Evolutionary conservation across 2,113 vertebrate species (phyloP).

Genomic region (Ophiodon elongatus): DNA sequence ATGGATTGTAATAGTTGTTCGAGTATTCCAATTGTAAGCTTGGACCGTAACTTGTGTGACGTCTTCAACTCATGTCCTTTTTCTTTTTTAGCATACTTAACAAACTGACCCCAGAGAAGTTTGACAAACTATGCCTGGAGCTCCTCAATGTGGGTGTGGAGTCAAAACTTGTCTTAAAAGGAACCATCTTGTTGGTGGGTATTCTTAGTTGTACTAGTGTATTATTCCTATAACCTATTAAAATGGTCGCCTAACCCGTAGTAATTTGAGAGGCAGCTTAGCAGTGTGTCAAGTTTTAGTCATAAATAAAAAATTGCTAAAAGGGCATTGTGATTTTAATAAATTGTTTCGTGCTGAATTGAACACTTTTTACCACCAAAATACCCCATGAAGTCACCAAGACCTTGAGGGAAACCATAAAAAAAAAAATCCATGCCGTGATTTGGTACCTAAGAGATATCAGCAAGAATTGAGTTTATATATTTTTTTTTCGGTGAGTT

Average conservation of each 20-base stretch:
- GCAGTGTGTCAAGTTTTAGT: no score
- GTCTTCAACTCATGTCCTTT: not conserved
- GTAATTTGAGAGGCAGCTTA: no score
- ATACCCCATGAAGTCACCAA: no score
- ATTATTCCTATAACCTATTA: not conserved
- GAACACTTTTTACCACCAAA: no score
- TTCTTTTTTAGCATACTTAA: constrained; percentile 93
- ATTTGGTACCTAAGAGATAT: no score
- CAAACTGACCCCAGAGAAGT: constrained; percentile 99
- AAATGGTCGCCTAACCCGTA: not conserved
- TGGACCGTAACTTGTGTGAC: not conserved
- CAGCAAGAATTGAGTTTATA: no score
- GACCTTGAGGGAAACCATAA: no score
- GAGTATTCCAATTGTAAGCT: not conserved
- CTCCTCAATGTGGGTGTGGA: constrained; percentile 99
- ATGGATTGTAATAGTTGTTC: not conserved
- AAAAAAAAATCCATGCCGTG: no score
- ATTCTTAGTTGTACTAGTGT: not conserved
- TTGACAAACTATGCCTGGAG: constrained; percentile 99
- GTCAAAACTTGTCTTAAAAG: constrained; percentile 99
- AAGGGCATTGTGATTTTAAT: no score
- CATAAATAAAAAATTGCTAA: no score
- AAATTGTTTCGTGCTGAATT: no score
- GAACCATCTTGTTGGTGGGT: constrained; percentile 98
- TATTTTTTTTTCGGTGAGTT: no score